Evolutionary conservation across 2,888 invertebrate genomes (phyloP).

Genomic region (Drosophila macrospina): DNA sequence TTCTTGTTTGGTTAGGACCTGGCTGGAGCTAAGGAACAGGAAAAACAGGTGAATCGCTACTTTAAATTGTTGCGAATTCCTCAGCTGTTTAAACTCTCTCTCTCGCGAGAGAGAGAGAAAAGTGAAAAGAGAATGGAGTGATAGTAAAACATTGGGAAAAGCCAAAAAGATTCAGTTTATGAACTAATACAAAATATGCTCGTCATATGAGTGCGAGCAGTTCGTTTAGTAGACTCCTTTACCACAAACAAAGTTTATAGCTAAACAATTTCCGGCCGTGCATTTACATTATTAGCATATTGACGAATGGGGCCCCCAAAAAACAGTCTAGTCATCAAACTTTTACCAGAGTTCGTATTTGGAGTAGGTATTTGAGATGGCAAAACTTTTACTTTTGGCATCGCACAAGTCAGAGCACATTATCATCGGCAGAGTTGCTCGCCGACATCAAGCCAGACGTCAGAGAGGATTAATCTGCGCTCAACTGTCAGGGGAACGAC

Average conservation of each 20-base stretch:
- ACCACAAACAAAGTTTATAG: conserved; percentile 72
- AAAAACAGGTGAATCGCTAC: not conserved
- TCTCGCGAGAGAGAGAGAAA: not conserved
- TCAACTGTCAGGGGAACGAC: not conserved
- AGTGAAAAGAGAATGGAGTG: not conserved
- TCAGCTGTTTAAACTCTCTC: not conserved
- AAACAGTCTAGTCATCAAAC: conserved; percentile 75
- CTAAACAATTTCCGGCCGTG: conserved; percentile 76
- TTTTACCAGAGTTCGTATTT: conserved; percentile 55
- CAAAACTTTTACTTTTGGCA: conserved; percentile 47
- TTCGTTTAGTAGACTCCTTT: conserved; percentile 22
- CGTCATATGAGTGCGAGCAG: conserved; percentile 20
- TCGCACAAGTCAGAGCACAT: conserved; percentile 70
- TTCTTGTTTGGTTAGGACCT: conserved; percentile 43
- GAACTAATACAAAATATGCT: conserved; percentile 7
- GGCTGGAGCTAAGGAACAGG: conserved; percentile 6
- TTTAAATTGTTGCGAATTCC: not conserved
- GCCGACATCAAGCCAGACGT: conserved; percentile 55
- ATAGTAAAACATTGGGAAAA: not conserved
- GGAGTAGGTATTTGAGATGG: conserved; percentile 47
- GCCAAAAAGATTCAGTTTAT: conserved; percentile 22
- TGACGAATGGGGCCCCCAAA: conserved; percentile 57
- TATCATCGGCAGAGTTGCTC: conserved; percentile 64
- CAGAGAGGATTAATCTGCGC: conserved; percentile 58
- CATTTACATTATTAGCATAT: conserved; percentile 77